A percentile compares a stretch with the other conserved stretches of the same genome.
Conservation (phyloP, 2,888 invertebrate genomes). For the Mythimna ferrago region DNA sequence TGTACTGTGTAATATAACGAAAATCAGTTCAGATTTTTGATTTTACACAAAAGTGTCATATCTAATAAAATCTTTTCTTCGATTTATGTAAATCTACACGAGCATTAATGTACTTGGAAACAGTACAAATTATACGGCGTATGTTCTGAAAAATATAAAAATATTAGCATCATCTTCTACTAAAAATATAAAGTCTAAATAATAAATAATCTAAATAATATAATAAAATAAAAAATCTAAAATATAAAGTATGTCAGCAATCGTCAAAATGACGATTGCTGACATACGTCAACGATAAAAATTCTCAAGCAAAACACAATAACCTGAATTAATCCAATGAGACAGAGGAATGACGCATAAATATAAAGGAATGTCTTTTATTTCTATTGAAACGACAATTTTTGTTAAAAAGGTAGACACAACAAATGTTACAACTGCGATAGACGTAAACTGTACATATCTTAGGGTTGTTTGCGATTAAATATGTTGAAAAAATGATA, state of each 20-base stretch:
- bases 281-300: slow-evolving; percentile 39
- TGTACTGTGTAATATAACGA: not conserved
- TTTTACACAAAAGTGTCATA: no score
- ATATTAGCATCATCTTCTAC: slow-evolving; percentile 11
- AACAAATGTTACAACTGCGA: slow-evolving; percentile 47
- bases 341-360: slow-evolving; percentile 48
- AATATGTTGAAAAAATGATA: not conserved
- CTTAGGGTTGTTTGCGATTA: slow-evolving; percentile 33
- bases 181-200: slow-evolving; percentile 25
- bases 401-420: slow-evolving; percentile 55
- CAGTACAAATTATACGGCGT: not conserved
- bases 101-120: not conserved
- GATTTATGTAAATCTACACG: not conserved
- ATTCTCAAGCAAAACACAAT: slow-evolving; percentile 38
- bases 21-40: not conserved
- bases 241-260: no score
- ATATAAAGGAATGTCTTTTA: slow-evolving; percentile 51
- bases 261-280: slow-evolving; percentile 26
- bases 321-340: slow-evolving; percentile 40
- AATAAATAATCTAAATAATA: no score
- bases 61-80: no score
- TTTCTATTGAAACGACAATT: slow-evolving; percentile 42
- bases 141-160: not conserved
- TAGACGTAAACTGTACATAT: slow-evolving; percentile 23
- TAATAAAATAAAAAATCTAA: no score